Evolutionary conservation across 2,888 invertebrate genomes (phyloP), one percentile per base, ranked within the genome.

Genomic region (Hydriomena furcata): DNA sequence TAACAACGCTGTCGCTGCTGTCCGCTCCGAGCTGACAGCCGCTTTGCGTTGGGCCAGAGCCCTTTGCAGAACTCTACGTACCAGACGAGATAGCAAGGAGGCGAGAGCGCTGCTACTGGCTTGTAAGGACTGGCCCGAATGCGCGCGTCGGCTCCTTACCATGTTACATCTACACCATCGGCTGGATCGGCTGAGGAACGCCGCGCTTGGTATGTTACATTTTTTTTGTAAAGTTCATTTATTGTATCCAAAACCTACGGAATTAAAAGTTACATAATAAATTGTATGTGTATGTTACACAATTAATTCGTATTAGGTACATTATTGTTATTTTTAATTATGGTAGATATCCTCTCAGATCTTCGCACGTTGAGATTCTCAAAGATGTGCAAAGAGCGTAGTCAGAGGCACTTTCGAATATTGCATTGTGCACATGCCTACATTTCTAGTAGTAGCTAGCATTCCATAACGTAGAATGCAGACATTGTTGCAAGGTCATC

Each of bases 121-220:
- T 31, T 94, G 95, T 57, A 97, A 97, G 81, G 98, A 98, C 68
- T 94, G 97, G 93, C 93, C 95, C 27, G 98, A 98, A 76, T 94
- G 97, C 8, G 92, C 97, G n/a, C 92, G 97, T 50, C 94, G 97
- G 53, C 84, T 98, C 58, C 94, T 97, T 23, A 96, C 97, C 0
- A 90, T 98, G 60, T 92, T 98, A 43, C 98, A 98, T 76, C 94
- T 97, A 7, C 98, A 96, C 74, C 97, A 97, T 72, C 21, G 42
- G 5, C 35, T 41, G 27, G 45, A 28, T 28, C 10, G 49, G 7
- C 52, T 58, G 25, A 49, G 54, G 13, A 45, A 45, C 28, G 52
- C 52, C 0, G 58, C 55, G 24, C 46, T 55, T 0, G 56, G 55
- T 60, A 46, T 2, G 24, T 49, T n/a, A n/a, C n/a, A n/a, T n/a